Evolutionary conservation across 2,797 vertebrate species (phyloP), one percentile per base, ranked within the genome.

Genomic region (Lagocephalus sceleratus): DNA sequence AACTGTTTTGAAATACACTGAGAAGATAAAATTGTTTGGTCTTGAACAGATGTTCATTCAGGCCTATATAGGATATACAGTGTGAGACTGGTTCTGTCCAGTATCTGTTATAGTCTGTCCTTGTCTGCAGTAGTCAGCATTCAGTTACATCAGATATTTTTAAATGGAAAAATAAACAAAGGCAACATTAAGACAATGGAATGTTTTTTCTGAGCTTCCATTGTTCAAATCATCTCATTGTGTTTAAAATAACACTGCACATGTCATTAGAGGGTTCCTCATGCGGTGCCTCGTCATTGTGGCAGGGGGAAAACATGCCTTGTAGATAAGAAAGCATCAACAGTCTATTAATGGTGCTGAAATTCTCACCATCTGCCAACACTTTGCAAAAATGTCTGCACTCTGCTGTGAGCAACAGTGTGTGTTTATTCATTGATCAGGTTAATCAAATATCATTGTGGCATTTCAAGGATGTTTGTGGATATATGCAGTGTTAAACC

Each of bases 261-360:
- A 6, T 66, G 61, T 75, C 54, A 7, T 43, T 9, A 44, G 60
- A 68, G 66, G 63, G 20, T 75, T 76, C 81, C 60, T 76, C 73
- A 73, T 83, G 76, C 83, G 74, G 89, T 79, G 79, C 66, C 57
- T 83, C 86, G 84, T 85, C 83, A 72, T 87, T 90, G 85, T 87
- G 87, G 85, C 80, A 82, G 71, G 54, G 29, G 11, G 11, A 29
- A 29, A 57, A 85, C 82, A 88, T 76, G 79, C 86, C 89, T 87
- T 4, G 65, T 75, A 84, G 88, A 85, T 76, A 78, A 60, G 75
- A 86, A 75, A 74, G 79, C 66, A 87, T 85, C 86, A 85, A 61
- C 78, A 87, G 85, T 78, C 79, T 81, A 89, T 90, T 91, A 91
- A 88, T 74, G 87, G 75, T 72, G 79, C 76, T 84, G 76, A 82